A percentile compares a stretch with the other conserved stretches of the same genome.
phyloP scores from a whole-genome alignment of 2,113 vertebrate species.

The Hypocryptadius cinnamomeus region DNA sequence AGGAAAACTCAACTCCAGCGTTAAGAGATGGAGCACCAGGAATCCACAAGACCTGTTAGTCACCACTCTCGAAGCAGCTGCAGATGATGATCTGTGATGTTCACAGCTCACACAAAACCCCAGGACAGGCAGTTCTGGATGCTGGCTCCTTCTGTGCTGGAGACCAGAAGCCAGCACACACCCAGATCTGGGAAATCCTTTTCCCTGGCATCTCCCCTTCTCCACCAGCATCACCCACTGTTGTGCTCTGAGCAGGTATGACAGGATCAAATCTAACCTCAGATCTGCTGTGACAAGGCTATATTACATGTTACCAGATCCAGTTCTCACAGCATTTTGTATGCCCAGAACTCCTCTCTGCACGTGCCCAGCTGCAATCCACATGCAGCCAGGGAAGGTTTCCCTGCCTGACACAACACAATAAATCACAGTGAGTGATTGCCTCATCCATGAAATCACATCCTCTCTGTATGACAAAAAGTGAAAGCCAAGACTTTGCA shows the following conservation, averaged over 20 bases:
- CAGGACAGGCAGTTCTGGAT: neutral
- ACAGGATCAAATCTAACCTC: neutral
- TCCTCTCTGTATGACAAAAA: neutral
- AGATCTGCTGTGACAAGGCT: neutral
- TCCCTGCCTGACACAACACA: neutral
- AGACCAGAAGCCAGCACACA: accelerated
- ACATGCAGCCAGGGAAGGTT: neutral
- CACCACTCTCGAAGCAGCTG: accelerated
- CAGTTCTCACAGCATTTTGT: neutral
- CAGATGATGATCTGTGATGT: neutral
- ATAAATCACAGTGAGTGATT: neutral
- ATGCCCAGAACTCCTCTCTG: neutral
- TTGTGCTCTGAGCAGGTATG: neutral
- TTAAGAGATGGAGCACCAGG: neutral
- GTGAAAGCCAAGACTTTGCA: neutral
- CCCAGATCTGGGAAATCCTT: neutral
- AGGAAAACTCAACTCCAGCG: neutral
- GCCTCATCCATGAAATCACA: neutral
- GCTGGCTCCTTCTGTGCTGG: neutral
- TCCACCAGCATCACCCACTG: neutral
- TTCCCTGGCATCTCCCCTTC: neutral
- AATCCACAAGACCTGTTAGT: neutral
- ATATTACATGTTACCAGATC: neutral
- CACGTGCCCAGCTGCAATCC: accelerated
- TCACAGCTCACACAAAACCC: neutral